A percentile compares a stretch with the other conserved stretches of the same genome.
Evolutionary conservation across 2,888 invertebrate genomes (phyloP).

Genomic region (Serrognathus titanus): DNA sequence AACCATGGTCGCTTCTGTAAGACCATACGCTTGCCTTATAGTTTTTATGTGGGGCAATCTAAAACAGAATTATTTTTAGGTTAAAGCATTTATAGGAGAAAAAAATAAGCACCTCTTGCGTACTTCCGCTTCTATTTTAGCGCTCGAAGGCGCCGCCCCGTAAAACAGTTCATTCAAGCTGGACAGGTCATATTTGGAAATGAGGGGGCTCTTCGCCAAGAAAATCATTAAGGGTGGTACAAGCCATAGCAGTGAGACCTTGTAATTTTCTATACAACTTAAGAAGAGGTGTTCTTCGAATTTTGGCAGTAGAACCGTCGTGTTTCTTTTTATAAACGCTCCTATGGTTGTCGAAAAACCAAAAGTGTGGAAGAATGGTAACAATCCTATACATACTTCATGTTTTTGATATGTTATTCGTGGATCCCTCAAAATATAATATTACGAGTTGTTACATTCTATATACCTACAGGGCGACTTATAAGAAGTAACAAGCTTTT

Average conservation of each 20-base stretch:
- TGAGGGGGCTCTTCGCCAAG: conserved; percentile 51
- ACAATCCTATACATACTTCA: conserved; percentile 22
- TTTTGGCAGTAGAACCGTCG: conserved; percentile 45
- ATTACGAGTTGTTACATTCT: no score
- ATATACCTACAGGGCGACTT: no score
- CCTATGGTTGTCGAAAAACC: conserved; percentile 30
- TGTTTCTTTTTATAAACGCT: conserved; percentile 25
- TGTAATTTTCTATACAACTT: conserved; percentile 60
- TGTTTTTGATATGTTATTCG: conserved; percentile 7
- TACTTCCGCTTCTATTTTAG: conserved; percentile 8
- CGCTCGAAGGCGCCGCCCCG: conserved; percentile 49
- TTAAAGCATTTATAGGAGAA: background rate
- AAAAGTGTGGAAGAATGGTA: conserved; percentile 36
- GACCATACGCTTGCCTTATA: conserved; percentile 71
- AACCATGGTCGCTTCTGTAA: conserved; percentile 70
- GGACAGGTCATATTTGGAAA: conserved; percentile 48
- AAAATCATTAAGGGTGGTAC: conserved; percentile 55
- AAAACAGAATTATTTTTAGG: conserved; percentile 20
- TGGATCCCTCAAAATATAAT: conserved; percentile 10
- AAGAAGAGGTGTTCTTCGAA: conserved; percentile 69
- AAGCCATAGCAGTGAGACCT: conserved; percentile 23
- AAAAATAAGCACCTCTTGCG: conserved; percentile 3
- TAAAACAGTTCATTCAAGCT: conserved; percentile 43
- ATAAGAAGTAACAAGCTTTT: no score
- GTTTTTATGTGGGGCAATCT: conserved; percentile 53